phyloP scores from a whole-genome alignment of 2,888 invertebrate genomes.

The Macrosoma leucophasiata region DNA sequence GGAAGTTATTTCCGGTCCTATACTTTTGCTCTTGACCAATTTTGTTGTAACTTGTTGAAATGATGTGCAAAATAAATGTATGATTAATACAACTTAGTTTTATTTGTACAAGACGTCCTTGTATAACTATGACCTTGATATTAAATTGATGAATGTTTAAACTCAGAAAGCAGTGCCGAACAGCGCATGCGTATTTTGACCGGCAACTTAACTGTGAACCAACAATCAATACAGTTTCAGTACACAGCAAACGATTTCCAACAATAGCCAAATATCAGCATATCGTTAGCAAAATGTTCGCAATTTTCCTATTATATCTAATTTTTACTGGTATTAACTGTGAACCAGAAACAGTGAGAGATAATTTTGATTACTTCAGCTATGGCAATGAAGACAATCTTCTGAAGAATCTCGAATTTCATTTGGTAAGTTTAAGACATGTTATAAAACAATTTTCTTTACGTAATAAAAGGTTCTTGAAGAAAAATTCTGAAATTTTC shows the following conservation, averaged over 20 bases:
- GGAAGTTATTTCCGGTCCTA: constrained; percentile 27
- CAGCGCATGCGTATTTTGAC: constrained; percentile 52
- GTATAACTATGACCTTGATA: constrained; percentile 45
- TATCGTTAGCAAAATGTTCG: constrained; percentile 48
- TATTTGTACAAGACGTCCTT: constrained; percentile 22
- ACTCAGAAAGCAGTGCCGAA: constrained; percentile 31
- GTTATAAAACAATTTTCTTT: not conserved
- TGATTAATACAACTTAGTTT: constrained; percentile 42
- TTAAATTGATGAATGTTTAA: constrained; percentile 24
- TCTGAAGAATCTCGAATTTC: constrained; percentile 55
- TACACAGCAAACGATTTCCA: constrained; percentile 37
- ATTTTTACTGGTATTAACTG: constrained; percentile 41
- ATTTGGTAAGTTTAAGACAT: constrained; percentile 44
- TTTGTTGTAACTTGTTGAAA: constrained; percentile 43
- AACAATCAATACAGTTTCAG: constrained; percentile 55
- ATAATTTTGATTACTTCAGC: constrained; percentile 64
- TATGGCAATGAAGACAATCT: constrained; percentile 60
- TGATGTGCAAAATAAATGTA: constrained; percentile 50
- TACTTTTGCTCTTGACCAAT: constrained; percentile 35
- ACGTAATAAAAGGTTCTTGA: not conserved
- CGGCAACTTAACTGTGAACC: constrained; percentile 24
- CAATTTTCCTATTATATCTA: constrained; percentile 38
- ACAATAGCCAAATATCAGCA: constrained; percentile 46
- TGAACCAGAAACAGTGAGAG: constrained; percentile 66
- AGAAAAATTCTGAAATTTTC: constrained; percentile 23